Evolutionary conservation across 2,113 vertebrate genomes (phyloP).

Genomic region (Aythya baeri): DNA sequence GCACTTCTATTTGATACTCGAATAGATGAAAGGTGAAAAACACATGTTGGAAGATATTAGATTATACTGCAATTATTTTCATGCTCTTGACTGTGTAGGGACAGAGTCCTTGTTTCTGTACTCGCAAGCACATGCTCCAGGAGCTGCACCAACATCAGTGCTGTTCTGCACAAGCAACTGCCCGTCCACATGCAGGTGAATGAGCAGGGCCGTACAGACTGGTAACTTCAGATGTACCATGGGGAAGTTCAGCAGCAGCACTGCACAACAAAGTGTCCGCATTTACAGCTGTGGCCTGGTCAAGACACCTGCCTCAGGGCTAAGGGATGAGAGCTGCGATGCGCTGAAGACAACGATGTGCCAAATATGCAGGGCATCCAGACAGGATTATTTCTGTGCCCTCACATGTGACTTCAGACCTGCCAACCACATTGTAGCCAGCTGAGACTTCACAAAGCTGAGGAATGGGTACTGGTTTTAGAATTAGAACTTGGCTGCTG

Average conservation of each 20-base stretch:
- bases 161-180: background rate
- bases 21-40: background rate
- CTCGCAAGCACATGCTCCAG: background rate
- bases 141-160: background rate
- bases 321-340: rapidly evolving
- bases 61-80: background rate
- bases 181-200: background rate
- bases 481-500: background rate
- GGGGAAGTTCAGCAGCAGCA: rapidly evolving
- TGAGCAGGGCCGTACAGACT: background rate
- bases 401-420: background rate
- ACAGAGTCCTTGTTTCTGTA: background rate
- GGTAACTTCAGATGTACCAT: rapidly evolving
- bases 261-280: rapidly evolving
- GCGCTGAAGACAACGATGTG: background rate
- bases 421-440: background rate
- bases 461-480: background rate
- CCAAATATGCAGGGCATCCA: rapidly evolving
- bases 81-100: background rate
- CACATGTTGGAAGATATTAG: background rate
- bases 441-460: background rate
- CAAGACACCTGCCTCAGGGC: rapidly evolving
- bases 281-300: background rate
- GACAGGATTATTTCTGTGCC: background rate
- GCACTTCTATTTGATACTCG: background rate